A percentile compares a stretch with the other conserved stretches of the same genome.
Evolutionary conservation across 2,797 vertebrate species (phyloP).

Genomic region (Malacoctenus gilli): DNA sequence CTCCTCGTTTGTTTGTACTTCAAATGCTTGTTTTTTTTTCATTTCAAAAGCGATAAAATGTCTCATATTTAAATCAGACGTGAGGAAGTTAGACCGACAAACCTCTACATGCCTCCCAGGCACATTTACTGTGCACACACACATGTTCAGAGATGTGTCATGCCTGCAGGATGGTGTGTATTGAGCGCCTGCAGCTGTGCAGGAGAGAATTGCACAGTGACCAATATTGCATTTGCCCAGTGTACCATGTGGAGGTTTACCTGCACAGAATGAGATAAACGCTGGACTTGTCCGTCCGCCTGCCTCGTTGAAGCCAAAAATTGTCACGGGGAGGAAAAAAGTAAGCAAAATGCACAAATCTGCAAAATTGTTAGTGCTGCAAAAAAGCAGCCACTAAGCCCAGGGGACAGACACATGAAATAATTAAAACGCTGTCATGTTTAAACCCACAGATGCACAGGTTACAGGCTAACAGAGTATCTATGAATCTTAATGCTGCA

Average conservation of each 20-base stretch:
- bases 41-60: background rate
- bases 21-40: background rate
- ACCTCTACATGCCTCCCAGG: too few species aligned
- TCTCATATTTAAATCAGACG: too few species aligned
- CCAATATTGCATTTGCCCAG: conserved; percentile 31
- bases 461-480: conserved; percentile 4
- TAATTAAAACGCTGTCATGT: background rate
- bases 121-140: too few species aligned
- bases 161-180: too few species aligned
- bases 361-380: conserved; percentile 5
- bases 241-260: conserved; percentile 34
- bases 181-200: conserved; percentile 48
- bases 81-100: too few species aligned
- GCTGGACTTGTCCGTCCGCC: conserved; percentile 21
- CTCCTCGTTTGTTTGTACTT: too few species aligned
- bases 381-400: background rate
- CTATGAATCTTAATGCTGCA: conserved; percentile 22
- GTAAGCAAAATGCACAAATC: conserved; percentile 3
- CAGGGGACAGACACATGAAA: background rate
- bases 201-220: conserved; percentile 43
- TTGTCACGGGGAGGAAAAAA: background rate
- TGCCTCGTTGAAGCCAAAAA: conserved; percentile 9
- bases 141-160: too few species aligned
- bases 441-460: background rate
- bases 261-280: conserved; percentile 37